phyloP scores from a whole-genome alignment of 2,797 vertebrate genomes.

The Catharus ustulatus region DNA sequence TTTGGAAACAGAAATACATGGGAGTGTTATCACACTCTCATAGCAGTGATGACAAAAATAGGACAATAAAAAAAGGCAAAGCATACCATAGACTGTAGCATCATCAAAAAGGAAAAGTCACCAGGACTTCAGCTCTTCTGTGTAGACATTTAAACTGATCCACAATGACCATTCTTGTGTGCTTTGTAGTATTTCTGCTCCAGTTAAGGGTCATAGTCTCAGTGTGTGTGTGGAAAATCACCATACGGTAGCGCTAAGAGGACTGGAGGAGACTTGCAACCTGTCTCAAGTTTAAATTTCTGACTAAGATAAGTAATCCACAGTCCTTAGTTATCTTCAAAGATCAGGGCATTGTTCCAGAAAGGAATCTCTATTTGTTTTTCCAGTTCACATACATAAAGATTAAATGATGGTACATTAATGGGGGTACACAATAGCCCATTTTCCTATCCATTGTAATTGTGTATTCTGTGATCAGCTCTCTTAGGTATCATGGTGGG shows the following conservation, averaged over 20 bases:
- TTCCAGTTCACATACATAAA: neutral
- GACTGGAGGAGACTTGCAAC: neutral
- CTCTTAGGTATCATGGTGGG: neutral
- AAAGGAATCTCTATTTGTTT: neutral
- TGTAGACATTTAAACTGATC: neutral
- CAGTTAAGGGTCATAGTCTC: neutral
- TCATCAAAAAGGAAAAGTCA: neutral
- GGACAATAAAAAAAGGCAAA: neutral
- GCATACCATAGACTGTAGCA: neutral
- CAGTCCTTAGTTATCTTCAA: neutral
- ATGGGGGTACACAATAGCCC: neutral
- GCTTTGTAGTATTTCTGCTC: neutral
- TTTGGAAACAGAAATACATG: neutral
- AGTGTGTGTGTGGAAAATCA: neutral
- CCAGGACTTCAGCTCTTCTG: neutral
- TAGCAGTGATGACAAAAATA: neutral
- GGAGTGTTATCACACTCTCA: neutral
- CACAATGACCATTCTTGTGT: neutral
- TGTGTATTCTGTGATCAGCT: neutral
- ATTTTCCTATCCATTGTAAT: neutral
- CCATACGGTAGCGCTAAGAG: neutral
- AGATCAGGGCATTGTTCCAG: neutral
- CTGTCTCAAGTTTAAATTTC: neutral
- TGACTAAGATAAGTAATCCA: neutral
- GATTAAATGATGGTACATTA: neutral